phyloP scores from a whole-genome alignment of 2,797 vertebrate species.

The Momotus momota region DNA sequence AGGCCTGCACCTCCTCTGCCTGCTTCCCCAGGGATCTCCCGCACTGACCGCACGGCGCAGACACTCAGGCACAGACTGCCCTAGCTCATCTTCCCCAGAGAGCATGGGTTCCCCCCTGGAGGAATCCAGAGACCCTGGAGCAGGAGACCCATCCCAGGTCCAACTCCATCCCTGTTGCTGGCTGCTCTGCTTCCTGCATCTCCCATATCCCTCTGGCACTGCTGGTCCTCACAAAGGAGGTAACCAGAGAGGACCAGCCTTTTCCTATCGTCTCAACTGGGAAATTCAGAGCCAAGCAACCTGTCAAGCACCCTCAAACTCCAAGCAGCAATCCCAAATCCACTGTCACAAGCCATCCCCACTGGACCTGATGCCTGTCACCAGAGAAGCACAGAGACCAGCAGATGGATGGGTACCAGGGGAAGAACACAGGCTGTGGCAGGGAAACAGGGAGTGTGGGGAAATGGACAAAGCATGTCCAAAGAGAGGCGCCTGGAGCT shows the following conservation, averaged over 20 bases:
- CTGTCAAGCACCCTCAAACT: neutral
- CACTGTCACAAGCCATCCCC: neutral
- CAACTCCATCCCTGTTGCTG: neutral
- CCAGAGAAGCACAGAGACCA: neutral
- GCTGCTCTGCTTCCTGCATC: neutral
- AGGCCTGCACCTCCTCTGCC: neutral
- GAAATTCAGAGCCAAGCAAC: neutral
- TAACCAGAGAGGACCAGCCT: neutral
- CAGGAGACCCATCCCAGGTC: neutral
- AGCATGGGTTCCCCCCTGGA: fast-evolving
- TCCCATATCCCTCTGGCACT: neutral
- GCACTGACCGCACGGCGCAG: neutral
- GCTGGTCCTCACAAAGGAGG: neutral
- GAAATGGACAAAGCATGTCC: neutral
- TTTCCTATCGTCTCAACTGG: neutral
- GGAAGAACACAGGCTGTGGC: fast-evolving
- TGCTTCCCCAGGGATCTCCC: neutral
- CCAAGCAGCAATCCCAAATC: neutral
- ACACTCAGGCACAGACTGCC: neutral
- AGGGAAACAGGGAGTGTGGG: neutral
- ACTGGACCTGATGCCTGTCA: neutral
- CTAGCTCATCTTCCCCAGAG: fast-evolving
- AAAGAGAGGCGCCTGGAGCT: neutral
- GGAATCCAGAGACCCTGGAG: neutral
- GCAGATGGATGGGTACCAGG: neutral